phyloP scores from a whole-genome alignment of 1,140 invertebrate genomes.

The Bombus soroeensis region DNA sequence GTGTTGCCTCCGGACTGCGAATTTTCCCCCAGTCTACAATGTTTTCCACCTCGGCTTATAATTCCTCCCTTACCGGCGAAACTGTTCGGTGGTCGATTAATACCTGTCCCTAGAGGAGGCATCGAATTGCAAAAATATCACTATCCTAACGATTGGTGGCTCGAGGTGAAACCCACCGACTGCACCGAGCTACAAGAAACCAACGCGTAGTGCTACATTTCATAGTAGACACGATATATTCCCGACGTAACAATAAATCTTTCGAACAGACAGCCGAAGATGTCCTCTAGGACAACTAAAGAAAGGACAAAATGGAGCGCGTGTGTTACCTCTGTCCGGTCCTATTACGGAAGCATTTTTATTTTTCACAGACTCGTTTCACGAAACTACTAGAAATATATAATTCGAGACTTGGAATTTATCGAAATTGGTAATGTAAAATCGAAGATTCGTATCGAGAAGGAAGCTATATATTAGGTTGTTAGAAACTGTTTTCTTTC shows the following conservation, averaged over 20 bases:
- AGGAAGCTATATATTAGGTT: accelerated
- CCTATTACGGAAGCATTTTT: neutral
- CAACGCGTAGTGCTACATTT: constrained; percentile 55
- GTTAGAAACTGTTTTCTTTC: too few species aligned
- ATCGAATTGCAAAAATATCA: constrained; percentile 87
- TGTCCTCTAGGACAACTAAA: neutral
- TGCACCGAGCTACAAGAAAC: constrained; percentile 74
- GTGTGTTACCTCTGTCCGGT: neutral
- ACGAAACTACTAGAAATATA: neutral
- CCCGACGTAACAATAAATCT: neutral
- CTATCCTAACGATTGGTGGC: constrained; percentile 86
- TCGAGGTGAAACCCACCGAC: constrained; percentile 83
- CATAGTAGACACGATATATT: neutral
- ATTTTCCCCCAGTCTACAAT: constrained; percentile 81
- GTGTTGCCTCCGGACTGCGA: constrained; percentile 85
- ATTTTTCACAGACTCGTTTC: neutral
- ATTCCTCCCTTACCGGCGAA: constrained; percentile 82
- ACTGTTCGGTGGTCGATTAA: constrained; percentile 81
- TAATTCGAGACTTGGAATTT: neutral
- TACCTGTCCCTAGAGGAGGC: constrained; percentile 84
- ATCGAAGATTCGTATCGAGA: neutral
- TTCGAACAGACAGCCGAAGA: neutral
- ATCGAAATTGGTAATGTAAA: neutral
- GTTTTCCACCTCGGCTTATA: constrained; percentile 84
- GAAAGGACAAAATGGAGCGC: neutral